A percentile compares a stretch with the other conserved stretches of the same genome.
Evolutionary conservation across 2,888 invertebrate species (phyloP).

Genomic region (Stenodera caucasica): DNA sequence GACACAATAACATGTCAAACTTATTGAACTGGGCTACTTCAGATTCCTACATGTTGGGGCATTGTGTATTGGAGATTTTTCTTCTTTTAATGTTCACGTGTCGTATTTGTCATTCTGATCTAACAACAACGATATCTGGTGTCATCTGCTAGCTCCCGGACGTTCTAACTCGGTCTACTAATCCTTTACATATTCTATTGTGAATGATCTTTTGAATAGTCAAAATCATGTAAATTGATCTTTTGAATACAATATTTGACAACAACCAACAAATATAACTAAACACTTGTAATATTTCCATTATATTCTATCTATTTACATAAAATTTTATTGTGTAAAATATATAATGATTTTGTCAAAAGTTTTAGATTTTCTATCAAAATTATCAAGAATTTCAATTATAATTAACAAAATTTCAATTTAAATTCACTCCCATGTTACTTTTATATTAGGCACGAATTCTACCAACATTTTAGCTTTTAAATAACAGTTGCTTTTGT

Average conservation of each 20-base stretch:
- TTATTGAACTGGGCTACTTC: slow-evolving; percentile 33
- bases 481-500: neutral
- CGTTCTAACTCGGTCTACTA: neutral
- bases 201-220: neutral
- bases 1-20: slow-evolving; percentile 25
- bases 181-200: neutral
- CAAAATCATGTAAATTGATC: slow-evolving; percentile 7
- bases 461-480: neutral
- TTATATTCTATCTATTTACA: neutral
- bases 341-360: too few species aligned
- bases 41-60: slow-evolving; percentile 36
- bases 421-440: neutral
- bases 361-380: too few species aligned
- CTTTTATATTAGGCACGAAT: neutral
- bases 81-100: slow-evolving; percentile 16
- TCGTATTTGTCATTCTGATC: slow-evolving; percentile 20
- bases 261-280: neutral
- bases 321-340: too few species aligned
- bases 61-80: slow-evolving; percentile 30
- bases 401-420: slow-evolving; percentile 1
- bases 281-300: slow-evolving; percentile 1
- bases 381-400: neutral
- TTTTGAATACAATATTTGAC: slow-evolving; percentile 1
- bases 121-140: slow-evolving; percentile 1
- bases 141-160: neutral